Evolutionary conservation across 1,140 invertebrate species (phyloP), one percentile per base, ranked within the genome.

Genomic region (Drosophila tropicalis): DNA sequence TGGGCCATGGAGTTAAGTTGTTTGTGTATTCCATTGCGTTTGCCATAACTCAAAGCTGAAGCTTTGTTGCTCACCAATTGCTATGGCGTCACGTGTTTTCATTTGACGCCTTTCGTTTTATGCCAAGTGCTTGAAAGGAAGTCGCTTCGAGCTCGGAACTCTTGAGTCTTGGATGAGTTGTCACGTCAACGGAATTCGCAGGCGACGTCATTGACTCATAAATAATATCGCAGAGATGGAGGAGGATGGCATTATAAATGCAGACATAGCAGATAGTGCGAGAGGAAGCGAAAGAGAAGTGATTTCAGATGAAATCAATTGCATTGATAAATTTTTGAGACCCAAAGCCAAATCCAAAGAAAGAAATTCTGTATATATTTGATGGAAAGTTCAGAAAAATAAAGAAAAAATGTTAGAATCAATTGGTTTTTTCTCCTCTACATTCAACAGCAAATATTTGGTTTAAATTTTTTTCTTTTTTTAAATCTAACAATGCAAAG

Each of bases 31-130:
- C 65, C 58, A 71, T 61, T 66, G 78, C 64, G 79, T 65, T 82
- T 54, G 83, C 79, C 75, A 86, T 86, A 87, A 86, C 68, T 86
- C 82, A 86, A 79, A 83, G 76, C 83, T 62, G 67, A 60, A 79
- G 79, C 83, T 83, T 87, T 86, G 79, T 86, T 86, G 83, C 69
- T 81, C 75, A 87, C 76, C 82, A 87, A 86, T 86, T 87, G 82
- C 71, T 62, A 60, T 62, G 66, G 79, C 69, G 67, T 82, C 83
- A 86, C 82, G 82, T 87, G 82, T 79, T 86, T 86, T 86, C 82
- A 87, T 87, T 86, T 82, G 79, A 72, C 67, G 73, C 56, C 61
- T 85, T 39, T 58, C 56, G 55, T 63, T 76, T 69, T 80, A 47
- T 72, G 73, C 56, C 44, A 73, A 81, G 76, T 73, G 67, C 65